Percentiles rank a stretch among this genome's conserved stretches.
These are phyloP conservation scores for Sebastes dallii DNA, from an alignment of 2,797 vertebrate species.

Conservation along the genomic window DNA sequence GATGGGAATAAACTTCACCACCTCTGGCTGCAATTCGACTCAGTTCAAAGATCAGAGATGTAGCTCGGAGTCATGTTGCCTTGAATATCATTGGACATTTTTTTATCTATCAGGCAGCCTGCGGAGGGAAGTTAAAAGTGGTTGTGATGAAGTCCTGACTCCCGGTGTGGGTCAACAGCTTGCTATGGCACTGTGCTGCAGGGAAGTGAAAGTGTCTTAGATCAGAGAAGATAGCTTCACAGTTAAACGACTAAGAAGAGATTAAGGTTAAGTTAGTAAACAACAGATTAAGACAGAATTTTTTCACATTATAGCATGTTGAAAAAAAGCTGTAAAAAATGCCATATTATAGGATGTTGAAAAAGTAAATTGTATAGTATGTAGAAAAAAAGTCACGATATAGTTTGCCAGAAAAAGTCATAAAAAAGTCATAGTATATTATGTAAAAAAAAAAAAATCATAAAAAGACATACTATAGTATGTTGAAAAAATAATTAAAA, in stretches of 20 bases:
- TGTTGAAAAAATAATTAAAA: too few species aligned
- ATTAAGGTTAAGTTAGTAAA: background rate
- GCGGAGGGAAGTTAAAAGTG: constrained; percentile 34
- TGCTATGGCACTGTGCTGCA: background rate
- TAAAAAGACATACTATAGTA: too few species aligned
- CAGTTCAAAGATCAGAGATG: constrained; percentile 63
- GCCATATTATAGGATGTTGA: accelerated
- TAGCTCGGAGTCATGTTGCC: constrained; percentile 27
- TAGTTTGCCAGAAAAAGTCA: too few species aligned
- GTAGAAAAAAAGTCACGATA: background rate
- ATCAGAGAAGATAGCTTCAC: constrained; percentile 26
- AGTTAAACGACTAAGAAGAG: background rate
- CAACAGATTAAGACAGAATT: background rate
- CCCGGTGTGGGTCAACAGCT: constrained; percentile 45
- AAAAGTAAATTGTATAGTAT: background rate
- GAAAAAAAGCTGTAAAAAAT: too few species aligned
- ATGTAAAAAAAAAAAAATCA: too few species aligned
- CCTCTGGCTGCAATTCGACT: constrained; percentile 49
- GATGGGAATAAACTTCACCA: constrained; percentile 14
- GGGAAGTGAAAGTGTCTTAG: constrained; percentile 12
- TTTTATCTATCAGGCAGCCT: constrained; percentile 30
- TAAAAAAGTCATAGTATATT: too few species aligned
- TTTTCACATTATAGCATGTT: too few species aligned
- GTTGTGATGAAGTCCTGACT: constrained; percentile 26
- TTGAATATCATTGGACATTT: constrained; percentile 37